Evolutionary conservation across 2,888 invertebrate species (phyloP), one percentile per base, ranked within the genome.

Genomic region (Acronicta alni): DNA sequence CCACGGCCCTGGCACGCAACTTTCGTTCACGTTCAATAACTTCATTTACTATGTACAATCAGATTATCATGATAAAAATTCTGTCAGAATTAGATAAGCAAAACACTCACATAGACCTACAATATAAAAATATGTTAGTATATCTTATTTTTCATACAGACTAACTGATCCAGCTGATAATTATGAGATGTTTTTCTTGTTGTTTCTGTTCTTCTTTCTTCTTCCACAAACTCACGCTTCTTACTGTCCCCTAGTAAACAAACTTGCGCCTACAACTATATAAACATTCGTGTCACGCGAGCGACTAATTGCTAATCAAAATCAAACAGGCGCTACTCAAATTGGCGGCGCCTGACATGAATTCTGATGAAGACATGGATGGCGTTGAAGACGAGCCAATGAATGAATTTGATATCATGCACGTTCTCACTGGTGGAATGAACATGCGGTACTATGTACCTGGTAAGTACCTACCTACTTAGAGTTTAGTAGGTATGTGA

Each of bases 341-440:
- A 72, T 75, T 93, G 35, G 90, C 92, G 1, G 93, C 90, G 0
- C 93, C 93, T 12, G 89, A 90, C 59, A 91, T 93, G 90, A 89
- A 83, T 82, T 82, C 82, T 2, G 91, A 92, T 72, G 89, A 89
- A 62, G 83, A 87, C 0, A 42, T 57, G 0, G 73, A 83, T 9
- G 55, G 72, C 12, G 58, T 79, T 7, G 89, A 90, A 47, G 93
- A 94, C 32, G 92, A 94, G 63, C n/a, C 23, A 2, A 75, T 93
- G 79, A 5, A 51, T 0, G 84, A 90, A 0, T 90, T 93, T 55
- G 81, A 88, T 69, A 77, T 92, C 17, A 41, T 91, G 55, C 92
- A 93, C 64, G 71, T 87, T 3, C 75, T 94, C 0, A 92, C 93
- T 59, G 94, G 93, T 0, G 77, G 80, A 10, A 48, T 93, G 71